Conservation (phyloP, 2,113 vertebrate species). For the Gobiocypris rarus region DNA sequence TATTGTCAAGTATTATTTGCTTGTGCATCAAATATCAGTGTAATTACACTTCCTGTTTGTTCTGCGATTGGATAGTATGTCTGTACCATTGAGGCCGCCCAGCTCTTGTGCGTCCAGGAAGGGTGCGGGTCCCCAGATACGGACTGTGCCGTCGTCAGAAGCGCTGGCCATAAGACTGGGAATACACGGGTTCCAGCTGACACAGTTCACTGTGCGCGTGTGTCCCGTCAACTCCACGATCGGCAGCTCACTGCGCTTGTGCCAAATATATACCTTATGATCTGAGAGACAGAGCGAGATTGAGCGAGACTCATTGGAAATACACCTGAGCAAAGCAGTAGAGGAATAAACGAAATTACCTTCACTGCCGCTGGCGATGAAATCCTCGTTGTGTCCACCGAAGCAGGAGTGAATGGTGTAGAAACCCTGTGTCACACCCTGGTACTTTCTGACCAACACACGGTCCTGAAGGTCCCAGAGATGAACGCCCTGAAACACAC, state of each 20-base stretch:
- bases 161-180: constrained; percentile 98
- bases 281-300: constrained; percentile 73
- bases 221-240: constrained; percentile 98
- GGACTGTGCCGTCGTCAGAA: constrained; percentile 97
- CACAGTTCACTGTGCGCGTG: constrained; percentile 97
- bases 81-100: constrained; percentile 83
- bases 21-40: background rate
- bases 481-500: constrained; percentile 88
- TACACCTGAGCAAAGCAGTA: background rate
- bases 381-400: constrained; percentile 98
- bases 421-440: constrained; percentile 99
- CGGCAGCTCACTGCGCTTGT: constrained; percentile 94
- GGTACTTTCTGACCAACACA: constrained; percentile 99
- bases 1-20: background rate
- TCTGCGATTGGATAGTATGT: background rate
- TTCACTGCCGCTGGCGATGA: constrained; percentile 98
- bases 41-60: background rate
- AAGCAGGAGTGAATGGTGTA: constrained; percentile 99
- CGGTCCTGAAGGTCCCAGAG: constrained; percentile 99
- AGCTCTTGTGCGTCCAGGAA: constrained; percentile 92
- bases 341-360: constrained; percentile 73
- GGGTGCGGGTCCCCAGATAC: constrained; percentile 97
- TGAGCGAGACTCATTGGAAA: background rate
- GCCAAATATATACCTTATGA: constrained; percentile 99
- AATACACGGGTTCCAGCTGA: constrained; percentile 98